Base-by-base conservation (phyloP, 2,797 vertebrate species). In the Alfaro cultratus region DNA sequence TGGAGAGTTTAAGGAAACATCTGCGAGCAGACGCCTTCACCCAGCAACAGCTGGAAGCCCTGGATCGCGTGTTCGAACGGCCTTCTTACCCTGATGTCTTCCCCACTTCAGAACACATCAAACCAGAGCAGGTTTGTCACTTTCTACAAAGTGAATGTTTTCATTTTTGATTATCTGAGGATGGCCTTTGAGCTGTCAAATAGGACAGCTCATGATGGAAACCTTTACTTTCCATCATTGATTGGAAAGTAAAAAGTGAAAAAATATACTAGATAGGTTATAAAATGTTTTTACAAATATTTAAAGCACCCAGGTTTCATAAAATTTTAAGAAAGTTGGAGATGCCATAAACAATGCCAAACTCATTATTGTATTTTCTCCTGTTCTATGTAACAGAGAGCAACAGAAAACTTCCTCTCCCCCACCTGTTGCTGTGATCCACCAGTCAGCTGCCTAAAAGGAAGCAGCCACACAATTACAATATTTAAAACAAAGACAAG, bases 1-100 rank as follows among this genome's bases (percentile, higher is more conserved):
- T 99, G 96, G 98, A 99, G 96, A 99, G 97, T 96, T 97, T 99
- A 96, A 97, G 98, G 96, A 99, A 99, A 96, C 98, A 99, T 96
- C 97, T 99, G 96, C 96, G 98, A 90, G 98, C 97, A 0, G 98
- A 99, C 91, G 98, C 98, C 94, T 99, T 99, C 95, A 99, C 98
- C 93, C 98, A 99, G 95, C 98, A 99, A 95, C 98, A 99, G 96
- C 96, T 99, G 93, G 98, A 99, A 95, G 98, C 98, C 95, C 96
- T 99, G 95, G 98, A 99, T 94, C 97, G 98, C 76, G 98, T 99
- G 93, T 99, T 99, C 91, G 98, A 99, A 93, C 97, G 98, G 88
- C 98, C 98, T 79, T 98, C 98, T 86, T 99, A 99, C 92, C 97
- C 98, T 1, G 98, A 99, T 93, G 98, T 99, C 96, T 99, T 99